Percentiles rank a stretch among this genome's conserved stretches.
Evolutionary conservation across 1,140 invertebrate genomes (phyloP).

Genomic region (Aphelinus atriplicis): DNA sequence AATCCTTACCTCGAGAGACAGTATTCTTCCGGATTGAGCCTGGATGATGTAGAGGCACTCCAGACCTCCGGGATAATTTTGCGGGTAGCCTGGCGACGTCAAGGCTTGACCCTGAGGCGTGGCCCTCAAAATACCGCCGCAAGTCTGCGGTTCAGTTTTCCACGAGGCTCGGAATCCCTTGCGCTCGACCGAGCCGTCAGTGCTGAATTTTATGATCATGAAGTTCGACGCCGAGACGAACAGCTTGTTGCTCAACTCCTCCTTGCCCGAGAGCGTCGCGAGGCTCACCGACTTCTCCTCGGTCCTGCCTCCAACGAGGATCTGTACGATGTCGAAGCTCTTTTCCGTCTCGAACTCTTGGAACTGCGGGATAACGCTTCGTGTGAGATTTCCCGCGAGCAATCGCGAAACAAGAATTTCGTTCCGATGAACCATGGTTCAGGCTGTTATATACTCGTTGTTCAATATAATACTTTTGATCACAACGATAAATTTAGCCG

Average conservation of each 20-base stretch:
- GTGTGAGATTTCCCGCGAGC: neutral
- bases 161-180: conserved; percentile 93
- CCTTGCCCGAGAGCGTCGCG: conserved; percentile 89
- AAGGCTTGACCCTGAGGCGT: conserved; percentile 84
- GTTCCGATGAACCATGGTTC: too few species aligned
- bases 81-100: conserved; percentile 90
- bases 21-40: conserved; percentile 86
- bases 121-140: conserved; percentile 84
- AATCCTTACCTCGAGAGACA: conserved; percentile 79
- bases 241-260: conserved; percentile 82
- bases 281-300: conserved; percentile 93
- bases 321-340: conserved; percentile 94
- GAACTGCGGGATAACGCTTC: conserved; percentile 71
- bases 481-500: too few species aligned
- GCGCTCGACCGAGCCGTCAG: conserved; percentile 91
- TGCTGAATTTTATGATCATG: conserved; percentile 97
- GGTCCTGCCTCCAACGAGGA: conserved; percentile 92
- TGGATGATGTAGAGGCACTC: conserved; percentile 94
- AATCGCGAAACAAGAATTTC: neutral
- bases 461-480: too few species aligned
- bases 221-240: conserved; percentile 96
- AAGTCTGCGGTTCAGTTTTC: conserved; percentile 92
- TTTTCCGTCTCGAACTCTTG: conserved; percentile 98
- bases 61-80: conserved; percentile 90
- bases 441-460: too few species aligned